Base-by-base conservation (phyloP, 2,797 vertebrate genomes). In the Euthynnus affinis region DNA sequence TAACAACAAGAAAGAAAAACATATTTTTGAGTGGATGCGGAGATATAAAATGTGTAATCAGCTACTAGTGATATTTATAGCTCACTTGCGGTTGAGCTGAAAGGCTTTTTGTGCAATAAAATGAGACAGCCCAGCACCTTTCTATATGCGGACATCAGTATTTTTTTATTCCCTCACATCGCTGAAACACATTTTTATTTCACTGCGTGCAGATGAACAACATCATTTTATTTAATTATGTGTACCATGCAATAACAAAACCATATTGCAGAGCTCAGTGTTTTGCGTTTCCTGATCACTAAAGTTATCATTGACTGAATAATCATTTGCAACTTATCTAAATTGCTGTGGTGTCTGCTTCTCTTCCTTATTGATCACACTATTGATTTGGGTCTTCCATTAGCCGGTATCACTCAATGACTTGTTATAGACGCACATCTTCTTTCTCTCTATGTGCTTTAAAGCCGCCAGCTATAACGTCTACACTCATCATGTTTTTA, bases 321-420 rank as follows among this genome's bases (percentile, higher is more conserved):
- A 82, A 82, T 83, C 49, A 62, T 73, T 82, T 58, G 53, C 65
- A 78, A 32, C 55, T 87, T 86, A 85, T 90, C 87, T 87, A 74
- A 85, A 89, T 74, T 62, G 71, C 58, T 74, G 32, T 80, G 72
- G 64, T 73, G 79, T 85, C 66, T 78, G 2, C 44, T 62, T 75
- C 27, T 53, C 59, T 67, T 79, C 40, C 53, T 25, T 56, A 85
- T 88, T 80, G 87, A 88, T 81, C 49, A 23, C 27, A n/a, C 0
- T 57, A 84, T 87, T 82, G 83, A 88, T 71, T 83, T 53, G 42
- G 42, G 10, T 22, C 49, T 18, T 10, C 62, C 34, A 60, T 77
- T 68, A 72, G 68, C 67, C 61, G 27, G 14, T 69, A 56, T 80
- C 51, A 51, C 20, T 69, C 20, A 70, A 27, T 49, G 53, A 22